Base-by-base conservation (phyloP, 2,113 vertebrate genomes). In the Etia nguti region DNA sequence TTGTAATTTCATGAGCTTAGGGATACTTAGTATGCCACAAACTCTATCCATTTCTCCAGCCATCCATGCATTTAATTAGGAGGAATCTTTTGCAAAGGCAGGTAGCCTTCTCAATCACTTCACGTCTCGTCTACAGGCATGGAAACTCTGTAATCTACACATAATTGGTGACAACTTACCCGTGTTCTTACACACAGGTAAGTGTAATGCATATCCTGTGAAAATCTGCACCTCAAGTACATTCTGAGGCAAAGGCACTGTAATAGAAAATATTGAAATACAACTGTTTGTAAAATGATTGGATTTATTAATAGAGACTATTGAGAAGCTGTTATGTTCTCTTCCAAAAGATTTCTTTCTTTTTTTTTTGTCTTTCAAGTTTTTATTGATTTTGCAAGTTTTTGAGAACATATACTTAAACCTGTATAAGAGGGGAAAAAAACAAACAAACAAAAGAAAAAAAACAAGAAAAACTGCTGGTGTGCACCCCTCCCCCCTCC, bases 31-130 rank as follows among this genome's bases (percentile, higher is more conserved):
- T 90, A 91, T 91, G 87, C 73, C 34, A 31, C 34, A 90, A 87
- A 87, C 84, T 88, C 90, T 81, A 80, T 91, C 88, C 46, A 83
- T 94, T 92, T 92, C 88, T 93, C 79, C 80, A 93, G 88, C 82
- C 89, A 91, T 82, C 88, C 91, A 89, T 93, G 92, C 92, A 93
- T 94, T 93, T 87, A 93, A 93, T 95, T 92, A 93, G 57, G 82
- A 80, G 50, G 80, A 93, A 91, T 84, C 22, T 80, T 59, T 68
- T 50, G 88, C 81, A 88, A 92, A 93, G 87, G 81, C 84, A 94
- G 89, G 87, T 90, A 89, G 79, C 80, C 81, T 90, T 90, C 92
- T 90, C 81, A 84, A 86, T 93, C 65, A 86, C 43, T 59, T 26
- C 79, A 60, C 4, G 3, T 46, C 50, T 80, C 26, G 86, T 75